Conservation (phyloP, 2,797 vertebrate genomes). For the Mormyrops boulengeri region DNA sequence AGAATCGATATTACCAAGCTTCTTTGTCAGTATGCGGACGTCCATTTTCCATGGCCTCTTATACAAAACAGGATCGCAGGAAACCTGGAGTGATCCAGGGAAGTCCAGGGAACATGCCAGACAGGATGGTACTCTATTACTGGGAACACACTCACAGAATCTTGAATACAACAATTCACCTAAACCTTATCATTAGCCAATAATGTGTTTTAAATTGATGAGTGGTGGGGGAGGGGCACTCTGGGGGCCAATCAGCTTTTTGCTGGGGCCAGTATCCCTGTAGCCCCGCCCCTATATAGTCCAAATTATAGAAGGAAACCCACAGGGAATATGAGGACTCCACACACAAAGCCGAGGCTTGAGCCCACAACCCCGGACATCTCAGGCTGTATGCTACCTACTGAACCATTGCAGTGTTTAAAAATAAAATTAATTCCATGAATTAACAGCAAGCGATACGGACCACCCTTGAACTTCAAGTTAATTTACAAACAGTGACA, state of each 20-base stretch:
- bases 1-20: neutral
- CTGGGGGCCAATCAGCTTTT: neutral
- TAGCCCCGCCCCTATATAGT: neutral
- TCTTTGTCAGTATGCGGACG: neutral
- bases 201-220: neutral
- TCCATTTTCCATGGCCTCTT: neutral
- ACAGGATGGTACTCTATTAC: neutral
- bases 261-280: neutral
- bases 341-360: neutral
- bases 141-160: neutral
- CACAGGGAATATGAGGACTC: neutral
- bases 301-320: neutral
- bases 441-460: neutral
- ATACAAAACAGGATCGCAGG: neutral
- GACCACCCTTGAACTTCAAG: conserved; percentile 5
- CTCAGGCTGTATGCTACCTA: neutral
- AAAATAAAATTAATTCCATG: neutral
- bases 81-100: neutral
- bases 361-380: neutral
- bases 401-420: neutral
- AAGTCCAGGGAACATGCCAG: neutral
- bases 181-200: neutral
- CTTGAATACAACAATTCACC: neutral
- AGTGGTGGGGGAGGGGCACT: neutral
- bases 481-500: conserved; percentile 14